A percentile compares a stretch with the other conserved stretches of the same genome.
Evolutionary conservation across 2,113 vertebrate species (phyloP).

Genomic region (Tonatia bakeri): DNA sequence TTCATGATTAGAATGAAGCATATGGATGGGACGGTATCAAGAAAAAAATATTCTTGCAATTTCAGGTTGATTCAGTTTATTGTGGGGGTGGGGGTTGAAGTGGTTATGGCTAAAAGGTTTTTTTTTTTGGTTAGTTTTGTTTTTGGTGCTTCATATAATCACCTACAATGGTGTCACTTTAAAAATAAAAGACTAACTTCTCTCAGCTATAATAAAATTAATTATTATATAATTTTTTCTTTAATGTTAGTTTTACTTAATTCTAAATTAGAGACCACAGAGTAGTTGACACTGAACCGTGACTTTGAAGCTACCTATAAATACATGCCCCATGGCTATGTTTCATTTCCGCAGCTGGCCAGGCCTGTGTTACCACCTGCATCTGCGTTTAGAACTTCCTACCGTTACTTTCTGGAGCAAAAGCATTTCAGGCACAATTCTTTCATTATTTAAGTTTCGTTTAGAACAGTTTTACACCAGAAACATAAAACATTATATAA

Average conservation of each 20-base stretch:
- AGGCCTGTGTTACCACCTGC: constrained; percentile 32
- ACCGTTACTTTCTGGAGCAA: neutral
- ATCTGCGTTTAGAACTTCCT: neutral
- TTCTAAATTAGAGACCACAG: constrained; percentile 66
- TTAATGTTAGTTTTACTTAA: constrained; percentile 59
- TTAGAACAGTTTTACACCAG: neutral
- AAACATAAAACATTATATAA: neutral
- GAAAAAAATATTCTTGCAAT: neutral
- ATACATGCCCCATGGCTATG: constrained; percentile 4
- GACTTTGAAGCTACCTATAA: constrained; percentile 59
- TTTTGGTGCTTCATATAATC: constrained; percentile 20
- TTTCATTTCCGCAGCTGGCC: constrained; percentile 36
- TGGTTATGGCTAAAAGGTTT: neutral
- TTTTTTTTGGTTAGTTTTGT: neutral
- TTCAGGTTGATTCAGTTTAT: constrained; percentile 31
- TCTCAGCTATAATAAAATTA: constrained; percentile 42
- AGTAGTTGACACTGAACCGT: constrained; percentile 46
- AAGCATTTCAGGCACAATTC: neutral
- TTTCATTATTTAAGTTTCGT: neutral
- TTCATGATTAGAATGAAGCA: neutral
- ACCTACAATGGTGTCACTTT: neutral
- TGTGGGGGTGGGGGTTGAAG: too few relatives aligned
- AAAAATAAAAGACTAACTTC: constrained; percentile 59
- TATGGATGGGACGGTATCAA: neutral
- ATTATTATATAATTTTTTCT: constrained; percentile 52